A percentile compares a stretch with the other conserved stretches of the same genome.
These are phyloP conservation scores for Rhadina sibilatrix DNA, from an alignment of 2,113 vertebrate genomes.

Conservation along the genomic window DNA sequence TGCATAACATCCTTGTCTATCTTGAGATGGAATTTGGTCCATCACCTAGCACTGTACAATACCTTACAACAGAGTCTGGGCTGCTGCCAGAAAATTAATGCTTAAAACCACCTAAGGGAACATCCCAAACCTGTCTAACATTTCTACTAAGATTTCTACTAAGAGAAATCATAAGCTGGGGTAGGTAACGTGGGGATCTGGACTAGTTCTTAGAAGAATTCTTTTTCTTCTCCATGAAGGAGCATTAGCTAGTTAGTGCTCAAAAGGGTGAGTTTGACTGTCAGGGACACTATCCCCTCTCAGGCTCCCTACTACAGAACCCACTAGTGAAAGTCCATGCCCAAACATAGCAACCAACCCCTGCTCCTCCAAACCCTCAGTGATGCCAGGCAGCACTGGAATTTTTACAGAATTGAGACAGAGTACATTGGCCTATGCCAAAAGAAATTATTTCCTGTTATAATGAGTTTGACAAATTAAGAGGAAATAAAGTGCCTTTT, in stretches of 20 bases:
- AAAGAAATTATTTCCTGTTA: not conserved
- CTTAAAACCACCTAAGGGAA: constrained; percentile 11
- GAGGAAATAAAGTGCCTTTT: not conserved
- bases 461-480: not conserved
- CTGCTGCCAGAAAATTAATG: not conserved
- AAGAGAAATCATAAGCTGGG: not conserved
- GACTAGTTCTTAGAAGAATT: not conserved
- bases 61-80: not conserved
- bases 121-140: not conserved
- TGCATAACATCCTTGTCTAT: not conserved
- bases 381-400: not conserved
- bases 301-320: not conserved
- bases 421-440: not conserved
- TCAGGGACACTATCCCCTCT: not conserved
- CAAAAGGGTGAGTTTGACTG: not conserved
- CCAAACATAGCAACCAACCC: not conserved
- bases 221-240: not conserved
- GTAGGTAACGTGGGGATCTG: not conserved
- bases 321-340: not conserved
- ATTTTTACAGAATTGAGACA: not conserved
- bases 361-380: not conserved
- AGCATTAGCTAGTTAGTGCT: not conserved
- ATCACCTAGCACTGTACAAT: not conserved
- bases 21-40: not conserved
- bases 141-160: not conserved